Conservation (phyloP, 2,113 vertebrate genomes). For the Eptesicus fuscus region DNA sequence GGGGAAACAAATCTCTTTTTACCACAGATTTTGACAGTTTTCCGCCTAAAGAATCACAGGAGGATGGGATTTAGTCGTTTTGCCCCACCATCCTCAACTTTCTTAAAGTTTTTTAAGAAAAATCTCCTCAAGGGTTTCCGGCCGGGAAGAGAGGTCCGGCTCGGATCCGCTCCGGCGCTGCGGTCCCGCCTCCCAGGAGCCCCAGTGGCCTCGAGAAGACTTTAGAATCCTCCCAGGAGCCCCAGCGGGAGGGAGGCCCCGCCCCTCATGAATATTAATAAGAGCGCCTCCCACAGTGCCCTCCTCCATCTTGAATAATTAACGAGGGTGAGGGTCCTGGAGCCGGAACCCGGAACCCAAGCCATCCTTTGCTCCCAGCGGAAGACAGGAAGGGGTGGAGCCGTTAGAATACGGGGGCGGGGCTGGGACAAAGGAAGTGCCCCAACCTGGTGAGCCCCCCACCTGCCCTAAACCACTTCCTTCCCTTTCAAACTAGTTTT, state of each 20-base stretch:
- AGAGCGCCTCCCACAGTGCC: not conserved
- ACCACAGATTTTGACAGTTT: slow-evolving; percentile 68
- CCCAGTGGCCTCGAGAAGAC: not conserved
- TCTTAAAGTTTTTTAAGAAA: not conserved
- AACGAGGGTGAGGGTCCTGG: accelerated
- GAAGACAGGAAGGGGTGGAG: not conserved
- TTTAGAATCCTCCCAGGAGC: not conserved
- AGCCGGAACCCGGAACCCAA: too few species aligned
- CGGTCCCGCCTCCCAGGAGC: not conserved
- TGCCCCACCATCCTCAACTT: slow-evolving; percentile 30
- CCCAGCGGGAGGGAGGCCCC: slow-evolving; percentile 38
- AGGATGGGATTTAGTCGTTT: slow-evolving; percentile 36
- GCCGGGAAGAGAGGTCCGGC: accelerated
- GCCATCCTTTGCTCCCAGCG: accelerated
- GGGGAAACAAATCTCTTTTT: slow-evolving; percentile 29
- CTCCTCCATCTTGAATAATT: not conserved
- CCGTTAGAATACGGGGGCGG: not conserved
- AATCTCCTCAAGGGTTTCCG: not conserved
- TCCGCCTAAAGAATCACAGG: slow-evolving; percentile 39
- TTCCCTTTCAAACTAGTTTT: not conserved
- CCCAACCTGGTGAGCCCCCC: accelerated
- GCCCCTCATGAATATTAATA: slow-evolving; percentile 45
- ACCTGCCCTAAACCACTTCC: not conserved
- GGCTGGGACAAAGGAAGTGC: not conserved
- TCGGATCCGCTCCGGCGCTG: accelerated